phyloP scores from a whole-genome alignment of 1,140 invertebrate species.

The Heliothis virescens region DNA sequence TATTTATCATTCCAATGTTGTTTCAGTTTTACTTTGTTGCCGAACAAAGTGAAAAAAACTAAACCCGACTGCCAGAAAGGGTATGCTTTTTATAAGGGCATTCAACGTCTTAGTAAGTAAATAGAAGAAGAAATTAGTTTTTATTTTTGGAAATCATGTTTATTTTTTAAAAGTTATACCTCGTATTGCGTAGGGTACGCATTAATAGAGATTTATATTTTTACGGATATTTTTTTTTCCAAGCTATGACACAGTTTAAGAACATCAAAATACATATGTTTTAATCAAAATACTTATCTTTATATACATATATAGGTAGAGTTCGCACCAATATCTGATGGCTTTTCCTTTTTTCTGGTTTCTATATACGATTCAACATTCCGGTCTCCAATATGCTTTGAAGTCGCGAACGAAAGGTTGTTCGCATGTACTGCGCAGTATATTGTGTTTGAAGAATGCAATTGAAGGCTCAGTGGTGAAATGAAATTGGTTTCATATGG shows the following conservation, averaged over 20 bases:
- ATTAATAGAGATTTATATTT: too few relatives aligned
- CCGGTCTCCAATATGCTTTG: background rate
- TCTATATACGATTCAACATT: background rate
- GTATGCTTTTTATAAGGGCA: too few relatives aligned
- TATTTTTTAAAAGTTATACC: too few relatives aligned
- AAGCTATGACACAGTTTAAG: too few relatives aligned
- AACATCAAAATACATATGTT: background rate
- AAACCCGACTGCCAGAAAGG: too few relatives aligned
- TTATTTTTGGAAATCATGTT: too few relatives aligned
- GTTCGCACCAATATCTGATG: background rate
- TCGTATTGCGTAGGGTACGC: too few relatives aligned
- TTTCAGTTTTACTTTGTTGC: background rate
- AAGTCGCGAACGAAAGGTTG: background rate
- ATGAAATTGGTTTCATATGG: background rate
- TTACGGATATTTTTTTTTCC: too few relatives aligned
- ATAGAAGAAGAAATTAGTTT: too few relatives aligned
- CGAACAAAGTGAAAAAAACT: too few relatives aligned
- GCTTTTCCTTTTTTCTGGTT: background rate
- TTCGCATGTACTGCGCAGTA: background rate
- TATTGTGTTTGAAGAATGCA: conserved; percentile 19
- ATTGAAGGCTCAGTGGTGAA: conserved; percentile 1
- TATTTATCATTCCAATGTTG: background rate
- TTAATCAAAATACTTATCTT: background rate
- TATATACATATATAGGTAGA: background rate
- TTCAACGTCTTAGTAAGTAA: too few relatives aligned